These are phyloP conservation scores for Marmota monax DNA, from an alignment of 2,113 vertebrate species.

Conservation along the genomic window DNA sequence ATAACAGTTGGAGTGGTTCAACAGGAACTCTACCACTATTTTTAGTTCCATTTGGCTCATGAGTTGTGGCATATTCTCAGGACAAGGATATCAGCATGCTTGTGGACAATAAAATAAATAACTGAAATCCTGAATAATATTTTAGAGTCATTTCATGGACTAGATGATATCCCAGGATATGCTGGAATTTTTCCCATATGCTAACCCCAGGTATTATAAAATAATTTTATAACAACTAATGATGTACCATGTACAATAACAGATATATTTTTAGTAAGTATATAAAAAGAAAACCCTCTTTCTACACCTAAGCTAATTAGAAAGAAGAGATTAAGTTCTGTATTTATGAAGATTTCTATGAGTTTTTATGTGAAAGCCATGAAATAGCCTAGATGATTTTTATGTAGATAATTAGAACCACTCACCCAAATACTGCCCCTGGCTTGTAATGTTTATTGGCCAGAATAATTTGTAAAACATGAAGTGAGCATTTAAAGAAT, in stretches of 20 bases:
- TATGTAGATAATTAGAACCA: neutral
- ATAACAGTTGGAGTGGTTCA: neutral
- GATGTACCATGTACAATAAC: neutral
- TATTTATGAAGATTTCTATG: neutral
- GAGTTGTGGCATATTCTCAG: neutral
- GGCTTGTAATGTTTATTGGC: neutral
- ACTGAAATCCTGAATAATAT: slow-evolving; percentile 9
- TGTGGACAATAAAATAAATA: slow-evolving; percentile 27
- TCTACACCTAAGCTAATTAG: neutral
- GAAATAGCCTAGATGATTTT: neutral
- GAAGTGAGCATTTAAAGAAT: slow-evolving; percentile 14
- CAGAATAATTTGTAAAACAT: slow-evolving; percentile 20
- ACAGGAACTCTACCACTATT: neutral
- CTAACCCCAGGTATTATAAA: neutral
- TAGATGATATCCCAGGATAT: neutral
- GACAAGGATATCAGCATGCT: neutral
- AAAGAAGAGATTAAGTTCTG: slow-evolving; percentile 19
- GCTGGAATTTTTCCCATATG: neutral
- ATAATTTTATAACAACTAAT: slow-evolving; percentile 16
- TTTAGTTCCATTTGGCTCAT: neutral
- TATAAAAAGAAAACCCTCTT: slow-evolving; percentile 15
- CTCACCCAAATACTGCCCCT: neutral
- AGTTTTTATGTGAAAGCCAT: slow-evolving; percentile 1
- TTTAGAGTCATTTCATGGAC: slow-evolving; percentile 4
- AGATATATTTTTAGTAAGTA: neutral